Percentiles rank a stretch among this genome's conserved stretches.
Conservation (phyloP, 2,797 vertebrate genomes). For the Microctenopoma lineatum region DNA sequence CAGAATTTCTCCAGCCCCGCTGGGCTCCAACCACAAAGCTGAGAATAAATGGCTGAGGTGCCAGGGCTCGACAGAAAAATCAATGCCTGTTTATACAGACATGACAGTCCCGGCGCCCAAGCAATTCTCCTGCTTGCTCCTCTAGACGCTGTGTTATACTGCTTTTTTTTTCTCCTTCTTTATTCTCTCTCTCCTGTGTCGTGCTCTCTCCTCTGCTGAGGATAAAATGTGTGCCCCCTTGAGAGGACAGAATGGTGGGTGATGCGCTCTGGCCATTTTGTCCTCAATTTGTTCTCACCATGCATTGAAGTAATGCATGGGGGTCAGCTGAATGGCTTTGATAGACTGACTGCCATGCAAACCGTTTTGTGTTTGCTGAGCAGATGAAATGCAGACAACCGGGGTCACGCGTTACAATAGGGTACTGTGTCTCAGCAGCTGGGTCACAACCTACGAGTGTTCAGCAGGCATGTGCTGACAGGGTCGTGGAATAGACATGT, state of each 20-base stretch:
- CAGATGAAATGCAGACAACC: constrained; percentile 58
- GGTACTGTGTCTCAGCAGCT: constrained; percentile 50
- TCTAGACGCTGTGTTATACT: constrained; percentile 63
- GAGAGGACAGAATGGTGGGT: constrained; percentile 58
- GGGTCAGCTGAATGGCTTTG: constrained; percentile 61
- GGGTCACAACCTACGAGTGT: constrained; percentile 44
- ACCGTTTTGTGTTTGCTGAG: constrained; percentile 36
- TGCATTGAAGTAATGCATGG: constrained; percentile 38
- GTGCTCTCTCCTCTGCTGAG: constrained; percentile 56
- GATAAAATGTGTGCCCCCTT: constrained; percentile 67
- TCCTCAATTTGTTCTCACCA: constrained; percentile 67
- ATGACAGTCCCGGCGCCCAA: constrained; percentile 90
- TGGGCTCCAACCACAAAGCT: constrained; percentile 96
- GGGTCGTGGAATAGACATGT: constrained; percentile 35
- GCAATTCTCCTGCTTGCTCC: constrained; percentile 80
- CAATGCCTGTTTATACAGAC: constrained; percentile 99
- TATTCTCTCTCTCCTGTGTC: constrained; percentile 34
- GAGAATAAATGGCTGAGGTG: constrained; percentile 99
- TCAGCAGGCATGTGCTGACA: constrained; percentile 45
- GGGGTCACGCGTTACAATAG: constrained; percentile 47
- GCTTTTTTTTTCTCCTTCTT: constrained; percentile 9
- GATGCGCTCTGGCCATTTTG: constrained; percentile 68
- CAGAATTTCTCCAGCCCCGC: constrained; percentile 98
- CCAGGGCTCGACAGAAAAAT: constrained; percentile 99
- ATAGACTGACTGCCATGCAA: constrained; percentile 64